A percentile compares a stretch with the other conserved stretches of the same genome.
Evolutionary conservation across 2,888 invertebrate species (phyloP).

Genomic region (Tryphoninae sp.): DNA sequence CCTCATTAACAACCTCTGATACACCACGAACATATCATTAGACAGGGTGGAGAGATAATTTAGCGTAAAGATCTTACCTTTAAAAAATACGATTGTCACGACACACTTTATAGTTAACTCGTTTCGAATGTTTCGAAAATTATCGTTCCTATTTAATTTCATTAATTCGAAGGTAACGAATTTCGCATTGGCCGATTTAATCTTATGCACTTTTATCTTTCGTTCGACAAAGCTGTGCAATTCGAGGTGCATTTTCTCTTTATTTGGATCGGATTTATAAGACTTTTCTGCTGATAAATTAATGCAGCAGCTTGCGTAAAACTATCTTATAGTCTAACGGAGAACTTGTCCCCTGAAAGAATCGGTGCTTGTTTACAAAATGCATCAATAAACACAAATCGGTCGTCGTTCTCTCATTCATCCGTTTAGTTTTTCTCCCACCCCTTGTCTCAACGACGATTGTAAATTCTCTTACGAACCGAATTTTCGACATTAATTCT

Average conservation of each 20-base stretch:
- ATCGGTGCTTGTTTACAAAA: constrained; percentile 9
- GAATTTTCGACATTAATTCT: constrained; percentile 32
- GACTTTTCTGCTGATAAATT: constrained; percentile 38
- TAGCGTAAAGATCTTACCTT: constrained; percentile 28
- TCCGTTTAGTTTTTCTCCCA: neutral
- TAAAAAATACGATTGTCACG: constrained; percentile 56
- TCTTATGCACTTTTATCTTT: constrained; percentile 32
- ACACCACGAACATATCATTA: constrained; percentile 52
- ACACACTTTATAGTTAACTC: constrained; percentile 48
- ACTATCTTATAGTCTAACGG: constrained; percentile 55
- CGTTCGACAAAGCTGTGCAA: constrained; percentile 41
- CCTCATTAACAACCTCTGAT: constrained; percentile 23
- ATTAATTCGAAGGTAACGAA: constrained; percentile 48
- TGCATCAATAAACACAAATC: constrained; percentile 33
- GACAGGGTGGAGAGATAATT: neutral
- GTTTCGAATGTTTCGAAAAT: constrained; percentile 28
- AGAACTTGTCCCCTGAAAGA: constrained; percentile 20
- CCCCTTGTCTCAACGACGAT: too few species aligned
- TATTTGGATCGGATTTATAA: constrained; percentile 58
- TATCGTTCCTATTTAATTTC: constrained; percentile 12
- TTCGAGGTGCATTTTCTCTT: constrained; percentile 36
- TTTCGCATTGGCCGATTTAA: constrained; percentile 24
- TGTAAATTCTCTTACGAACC: constrained; percentile 31
- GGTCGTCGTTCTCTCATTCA: constrained; percentile 4
- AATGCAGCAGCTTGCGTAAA: constrained; percentile 44